Conservation (phyloP, 2,888 invertebrate genomes). For the Drosophila peninsularis region DNA sequence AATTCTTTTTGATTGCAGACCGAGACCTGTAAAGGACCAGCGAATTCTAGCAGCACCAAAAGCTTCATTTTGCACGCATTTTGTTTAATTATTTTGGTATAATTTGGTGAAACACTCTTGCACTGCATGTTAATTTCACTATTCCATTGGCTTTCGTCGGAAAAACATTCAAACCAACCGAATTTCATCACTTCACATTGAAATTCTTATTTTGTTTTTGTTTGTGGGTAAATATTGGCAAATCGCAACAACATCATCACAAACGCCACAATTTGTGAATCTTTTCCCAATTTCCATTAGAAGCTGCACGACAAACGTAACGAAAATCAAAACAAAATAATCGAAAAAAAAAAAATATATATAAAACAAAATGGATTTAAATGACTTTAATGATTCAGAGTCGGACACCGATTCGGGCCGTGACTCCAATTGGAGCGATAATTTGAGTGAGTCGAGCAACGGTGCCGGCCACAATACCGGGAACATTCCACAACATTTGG, state of each 20-base stretch:
- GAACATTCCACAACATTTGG: not conserved
- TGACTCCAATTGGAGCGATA: conserved; percentile 2
- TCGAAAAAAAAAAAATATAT: no score
- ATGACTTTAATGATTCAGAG: conserved; percentile 4
- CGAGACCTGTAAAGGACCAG: conserved; percentile 3
- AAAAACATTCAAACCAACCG: not conserved
- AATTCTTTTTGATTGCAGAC: conserved; percentile 24
- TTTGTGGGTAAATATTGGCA: conserved; percentile 21
- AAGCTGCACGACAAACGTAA: not conserved
- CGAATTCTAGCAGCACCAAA: not conserved
- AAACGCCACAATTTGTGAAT: conserved; percentile 15
- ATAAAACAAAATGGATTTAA: not conserved
- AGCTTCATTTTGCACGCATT: not conserved
- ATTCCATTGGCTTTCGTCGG: not conserved
- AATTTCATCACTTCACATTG: not conserved
- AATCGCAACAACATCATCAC: not conserved
- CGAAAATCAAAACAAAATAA: not conserved
- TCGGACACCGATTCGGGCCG: conserved; percentile 1
- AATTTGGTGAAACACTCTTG: no score
- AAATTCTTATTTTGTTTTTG: conserved; percentile 7
- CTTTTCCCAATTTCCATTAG: conserved; percentile 12
- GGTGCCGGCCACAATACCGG: no score
- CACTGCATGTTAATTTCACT: no score
- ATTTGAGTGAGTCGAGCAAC: not conserved
- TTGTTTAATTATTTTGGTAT: no score